phyloP scores from a whole-genome alignment of 2,888 invertebrate genomes.

The Tipula helvola region DNA sequence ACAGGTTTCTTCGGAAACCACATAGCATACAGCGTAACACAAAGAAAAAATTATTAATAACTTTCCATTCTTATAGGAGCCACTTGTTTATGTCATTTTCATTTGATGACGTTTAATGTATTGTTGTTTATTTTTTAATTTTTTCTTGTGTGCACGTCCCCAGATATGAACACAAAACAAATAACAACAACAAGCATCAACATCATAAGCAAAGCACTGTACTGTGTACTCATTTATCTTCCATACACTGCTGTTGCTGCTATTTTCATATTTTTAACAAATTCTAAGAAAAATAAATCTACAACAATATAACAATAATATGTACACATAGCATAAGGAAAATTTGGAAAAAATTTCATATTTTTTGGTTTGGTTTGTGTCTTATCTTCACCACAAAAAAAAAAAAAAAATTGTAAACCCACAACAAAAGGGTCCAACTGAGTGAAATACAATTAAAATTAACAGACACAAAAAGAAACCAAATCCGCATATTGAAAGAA shows the following conservation, averaged over 20 bases:
- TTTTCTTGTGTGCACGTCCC: background rate
- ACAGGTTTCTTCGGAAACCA: background rate
- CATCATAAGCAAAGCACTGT: background rate
- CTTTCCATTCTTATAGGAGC: background rate
- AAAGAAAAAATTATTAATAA: background rate
- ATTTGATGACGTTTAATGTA: background rate
- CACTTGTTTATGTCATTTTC: constrained; percentile 4
- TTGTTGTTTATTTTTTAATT: background rate
- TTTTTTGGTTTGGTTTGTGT: background rate
- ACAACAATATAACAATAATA: background rate
- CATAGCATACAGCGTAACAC: background rate
- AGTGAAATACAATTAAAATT: background rate
- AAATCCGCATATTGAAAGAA: background rate
- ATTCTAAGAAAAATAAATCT: background rate
- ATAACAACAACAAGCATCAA: background rate
- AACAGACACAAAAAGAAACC: background rate
- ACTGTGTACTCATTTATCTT: background rate
- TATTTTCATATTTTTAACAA: background rate
- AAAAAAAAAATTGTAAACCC: background rate
- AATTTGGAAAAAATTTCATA: background rate
- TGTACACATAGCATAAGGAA: background rate
- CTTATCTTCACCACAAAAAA: background rate
- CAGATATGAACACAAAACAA: background rate
- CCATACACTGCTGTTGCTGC: background rate
- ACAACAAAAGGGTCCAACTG: background rate